phyloP scores from a whole-genome alignment of 2,797 vertebrate species.

The Acropternis orthonyx region DNA sequence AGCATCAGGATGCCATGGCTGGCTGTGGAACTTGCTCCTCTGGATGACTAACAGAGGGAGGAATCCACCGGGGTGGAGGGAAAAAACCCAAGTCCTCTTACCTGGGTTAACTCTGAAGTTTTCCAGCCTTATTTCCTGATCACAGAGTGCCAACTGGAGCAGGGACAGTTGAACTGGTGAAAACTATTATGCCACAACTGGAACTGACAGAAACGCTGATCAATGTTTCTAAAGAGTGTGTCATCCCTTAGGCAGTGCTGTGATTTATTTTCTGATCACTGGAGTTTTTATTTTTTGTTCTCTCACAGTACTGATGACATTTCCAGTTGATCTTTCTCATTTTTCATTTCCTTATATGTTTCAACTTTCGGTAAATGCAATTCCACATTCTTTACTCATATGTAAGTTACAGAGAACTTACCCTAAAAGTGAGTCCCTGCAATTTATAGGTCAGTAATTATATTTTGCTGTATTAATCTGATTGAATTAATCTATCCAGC shows the following conservation, averaged over 20 bases:
- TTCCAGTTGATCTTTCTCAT: not conserved
- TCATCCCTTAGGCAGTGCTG: not conserved
- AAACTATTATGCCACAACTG: not conserved
- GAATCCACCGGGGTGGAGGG: fast-evolving
- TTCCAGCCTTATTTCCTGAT: not conserved
- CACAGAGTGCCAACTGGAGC: not conserved
- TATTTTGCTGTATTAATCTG: not conserved
- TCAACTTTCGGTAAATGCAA: not conserved
- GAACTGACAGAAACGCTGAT: not conserved
- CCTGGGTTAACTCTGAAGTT: not conserved
- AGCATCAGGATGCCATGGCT: not conserved
- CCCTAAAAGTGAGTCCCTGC: fast-evolving
- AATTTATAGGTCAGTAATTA: not conserved
- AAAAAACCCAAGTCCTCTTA: not conserved
- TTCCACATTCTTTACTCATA: not conserved
- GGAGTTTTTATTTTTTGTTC: not conserved
- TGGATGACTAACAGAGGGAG: fast-evolving
- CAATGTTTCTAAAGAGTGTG: not conserved
- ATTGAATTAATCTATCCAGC: not conserved
- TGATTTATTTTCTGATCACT: not conserved
- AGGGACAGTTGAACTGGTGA: not conserved
- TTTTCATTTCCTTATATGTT: not conserved
- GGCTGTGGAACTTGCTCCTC: not conserved
- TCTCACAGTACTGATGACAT: not conserved
- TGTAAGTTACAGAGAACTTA: not conserved